Percentiles rank a stretch among this genome's conserved stretches.
These are phyloP conservation scores for Zaprionus nigranus DNA, from an alignment of 1,140 invertebrate species.

Conservation along the genomic window DNA sequence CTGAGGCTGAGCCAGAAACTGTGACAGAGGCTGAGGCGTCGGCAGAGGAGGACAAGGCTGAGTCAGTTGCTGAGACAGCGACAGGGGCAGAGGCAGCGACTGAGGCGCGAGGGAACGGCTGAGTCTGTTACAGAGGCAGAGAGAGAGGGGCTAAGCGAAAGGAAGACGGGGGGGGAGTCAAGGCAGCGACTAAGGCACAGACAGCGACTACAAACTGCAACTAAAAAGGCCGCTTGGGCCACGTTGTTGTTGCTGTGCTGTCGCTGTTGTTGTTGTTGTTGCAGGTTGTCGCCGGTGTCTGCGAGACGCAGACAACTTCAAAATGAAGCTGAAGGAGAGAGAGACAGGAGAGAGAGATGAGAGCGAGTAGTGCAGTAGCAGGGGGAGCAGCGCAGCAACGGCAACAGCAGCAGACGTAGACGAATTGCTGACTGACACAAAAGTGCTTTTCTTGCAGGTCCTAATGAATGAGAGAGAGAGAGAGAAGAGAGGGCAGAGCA, in stretches of 20 bases:
- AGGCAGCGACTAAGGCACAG: not conserved
- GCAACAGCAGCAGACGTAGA: conserved; percentile 44
- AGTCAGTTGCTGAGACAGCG: too few relatives aligned
- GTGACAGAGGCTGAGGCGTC: not conserved
- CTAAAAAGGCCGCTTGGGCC: conserved; percentile 72
- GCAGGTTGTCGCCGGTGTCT: conserved; percentile 70
- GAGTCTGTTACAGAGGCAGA: not conserved
- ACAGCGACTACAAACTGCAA: conserved; percentile 72
- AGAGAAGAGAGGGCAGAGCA: not conserved
- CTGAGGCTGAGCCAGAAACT: not conserved
- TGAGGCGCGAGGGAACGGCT: not conserved
- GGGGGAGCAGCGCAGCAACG: not conserved
- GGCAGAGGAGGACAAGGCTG: too few relatives aligned
- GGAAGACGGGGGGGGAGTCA: not conserved
- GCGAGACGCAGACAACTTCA: conserved; percentile 78
- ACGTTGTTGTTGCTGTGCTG: conserved; percentile 39
- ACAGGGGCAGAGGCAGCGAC: not conserved
- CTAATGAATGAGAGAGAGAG: conserved; percentile 26
- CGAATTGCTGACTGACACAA: conserved; percentile 79
- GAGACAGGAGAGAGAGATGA: not conserved
- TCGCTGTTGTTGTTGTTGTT: conserved; percentile 18
- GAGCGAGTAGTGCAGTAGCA: not conserved
- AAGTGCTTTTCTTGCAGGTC: conserved; percentile 80
- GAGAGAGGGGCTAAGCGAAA: not conserved
- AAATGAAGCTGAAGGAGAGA: conserved; percentile 55